Conservation (phyloP, 2,797 vertebrate genomes). For the Typhlichthys subterraneus region DNA sequence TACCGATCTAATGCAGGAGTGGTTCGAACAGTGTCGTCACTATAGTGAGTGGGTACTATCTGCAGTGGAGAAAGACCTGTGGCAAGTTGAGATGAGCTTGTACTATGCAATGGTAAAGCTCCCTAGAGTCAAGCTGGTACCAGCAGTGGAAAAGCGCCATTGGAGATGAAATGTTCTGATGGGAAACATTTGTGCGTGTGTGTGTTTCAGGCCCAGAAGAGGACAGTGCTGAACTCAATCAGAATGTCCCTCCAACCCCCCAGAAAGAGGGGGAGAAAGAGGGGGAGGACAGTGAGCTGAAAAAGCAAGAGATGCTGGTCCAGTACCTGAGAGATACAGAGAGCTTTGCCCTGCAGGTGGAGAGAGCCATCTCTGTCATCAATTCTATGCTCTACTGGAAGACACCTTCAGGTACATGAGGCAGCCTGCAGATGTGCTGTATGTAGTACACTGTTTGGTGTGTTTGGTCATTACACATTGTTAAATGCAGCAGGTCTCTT, state of each 20-base stretch:
- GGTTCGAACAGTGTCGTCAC: no score
- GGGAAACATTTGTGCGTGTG: not conserved
- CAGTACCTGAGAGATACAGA: conserved; percentile 93
- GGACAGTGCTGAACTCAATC: conserved; percentile 49
- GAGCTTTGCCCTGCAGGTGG: conserved; percentile 88
- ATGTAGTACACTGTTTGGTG: not conserved
- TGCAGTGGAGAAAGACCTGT: no score
- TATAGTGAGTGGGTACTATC: no score
- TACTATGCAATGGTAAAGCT: no score
- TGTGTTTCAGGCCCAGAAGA: conserved; percentile 70
- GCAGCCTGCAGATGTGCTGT: not conserved
- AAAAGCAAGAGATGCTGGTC: conserved; percentile 94
- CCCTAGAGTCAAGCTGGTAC: no score
- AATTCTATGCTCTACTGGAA: conserved; percentile 92
- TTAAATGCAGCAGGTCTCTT: no score
- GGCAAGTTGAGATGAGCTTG: no score
- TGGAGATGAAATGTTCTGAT: no score
- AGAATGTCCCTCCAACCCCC: conserved; percentile 61
- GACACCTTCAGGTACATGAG: conserved; percentile 82
- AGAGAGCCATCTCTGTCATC: conserved; percentile 85
- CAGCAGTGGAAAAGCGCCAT: no score
- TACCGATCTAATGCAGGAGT: no score
- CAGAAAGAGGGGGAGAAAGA: conserved; percentile 62
- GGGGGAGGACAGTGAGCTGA: conserved; percentile 73
- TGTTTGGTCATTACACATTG: no score